phyloP scores from a whole-genome alignment of 2,113 vertebrate species.

The Stigmatopora argus region DNA sequence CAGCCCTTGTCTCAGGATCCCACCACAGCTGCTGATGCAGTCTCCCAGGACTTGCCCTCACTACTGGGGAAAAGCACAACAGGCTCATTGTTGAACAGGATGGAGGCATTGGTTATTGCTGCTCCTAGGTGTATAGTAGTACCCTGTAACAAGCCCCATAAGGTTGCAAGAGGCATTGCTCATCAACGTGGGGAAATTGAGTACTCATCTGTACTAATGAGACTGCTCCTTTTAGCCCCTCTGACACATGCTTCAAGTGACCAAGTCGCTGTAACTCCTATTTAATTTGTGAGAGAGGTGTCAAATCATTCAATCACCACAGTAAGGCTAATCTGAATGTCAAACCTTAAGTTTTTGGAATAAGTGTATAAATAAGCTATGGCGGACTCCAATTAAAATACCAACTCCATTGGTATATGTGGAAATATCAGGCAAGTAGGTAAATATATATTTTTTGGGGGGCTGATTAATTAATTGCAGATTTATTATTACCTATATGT shows the following conservation, averaged over 20 bases:
- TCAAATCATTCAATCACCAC: neutral
- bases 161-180: constrained; percentile 50
- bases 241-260: neutral
- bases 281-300: neutral
- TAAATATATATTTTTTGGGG: too few relatives aligned
- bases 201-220: constrained; percentile 35
- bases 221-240: constrained; percentile 43
- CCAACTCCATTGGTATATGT: too few relatives aligned
- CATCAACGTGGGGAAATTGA: constrained; percentile 16
- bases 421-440: too few relatives aligned
- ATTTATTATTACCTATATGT: too few relatives aligned
- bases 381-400: too few relatives aligned
- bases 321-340: neutral
- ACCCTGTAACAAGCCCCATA: constrained; percentile 50
- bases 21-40: constrained; percentile 68
- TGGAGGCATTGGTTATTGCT: constrained; percentile 54
- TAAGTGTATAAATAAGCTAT: too few relatives aligned
- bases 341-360: neutral
- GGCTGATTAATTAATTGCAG: too few relatives aligned
- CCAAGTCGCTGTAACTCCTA: neutral
- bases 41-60: constrained; percentile 66
- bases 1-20: constrained; percentile 55
- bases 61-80: constrained; percentile 65
- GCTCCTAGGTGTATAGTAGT: constrained; percentile 57
- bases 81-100: constrained; percentile 69